Evolutionary conservation across 2,113 vertebrate species (phyloP).

Genomic region (Hippolais icterina): DNA sequence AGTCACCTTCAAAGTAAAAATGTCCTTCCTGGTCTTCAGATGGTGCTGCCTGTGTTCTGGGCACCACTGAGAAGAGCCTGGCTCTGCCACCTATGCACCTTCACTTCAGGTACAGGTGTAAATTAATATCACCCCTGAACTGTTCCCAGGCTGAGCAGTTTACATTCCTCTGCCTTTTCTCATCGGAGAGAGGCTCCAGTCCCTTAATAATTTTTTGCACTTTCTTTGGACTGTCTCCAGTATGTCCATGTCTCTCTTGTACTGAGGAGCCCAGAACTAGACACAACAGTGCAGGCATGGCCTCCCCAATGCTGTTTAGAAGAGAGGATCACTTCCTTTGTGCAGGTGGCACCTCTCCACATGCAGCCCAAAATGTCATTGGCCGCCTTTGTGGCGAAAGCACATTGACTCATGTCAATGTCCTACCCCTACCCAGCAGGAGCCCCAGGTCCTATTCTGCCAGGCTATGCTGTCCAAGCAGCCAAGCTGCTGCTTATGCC

Average conservation of each 20-base stretch:
- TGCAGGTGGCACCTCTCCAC: not conserved
- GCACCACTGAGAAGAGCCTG: not conserved
- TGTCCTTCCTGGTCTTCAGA: not conserved
- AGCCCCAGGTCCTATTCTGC: not conserved
- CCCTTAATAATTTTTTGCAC: not conserved
- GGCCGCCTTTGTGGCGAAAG: not conserved
- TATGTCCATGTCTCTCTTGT: no score
- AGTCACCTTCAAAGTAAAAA: not conserved
- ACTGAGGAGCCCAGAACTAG: not conserved
- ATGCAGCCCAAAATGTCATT: not conserved
- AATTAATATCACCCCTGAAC: not conserved
- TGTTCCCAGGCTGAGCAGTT: not conserved
- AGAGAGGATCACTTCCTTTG: not conserved
- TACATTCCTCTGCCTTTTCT: not conserved
- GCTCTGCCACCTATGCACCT: not conserved
- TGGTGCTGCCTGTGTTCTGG: not conserved
- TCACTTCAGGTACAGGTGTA: not conserved
- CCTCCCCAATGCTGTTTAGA: not conserved
- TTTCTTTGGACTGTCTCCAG: not conserved
- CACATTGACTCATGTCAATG: not conserved
- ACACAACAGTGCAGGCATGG: not conserved
- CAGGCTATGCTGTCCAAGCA: not conserved
- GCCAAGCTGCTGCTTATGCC: not conserved
- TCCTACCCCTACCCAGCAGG: not conserved
- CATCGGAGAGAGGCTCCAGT: not conserved